A percentile compares a stretch with the other conserved stretches of the same genome.
These are phyloP conservation scores for Lasiommata megera DNA, from an alignment of 2,888 invertebrate genomes.

Conservation along the genomic window DNA sequence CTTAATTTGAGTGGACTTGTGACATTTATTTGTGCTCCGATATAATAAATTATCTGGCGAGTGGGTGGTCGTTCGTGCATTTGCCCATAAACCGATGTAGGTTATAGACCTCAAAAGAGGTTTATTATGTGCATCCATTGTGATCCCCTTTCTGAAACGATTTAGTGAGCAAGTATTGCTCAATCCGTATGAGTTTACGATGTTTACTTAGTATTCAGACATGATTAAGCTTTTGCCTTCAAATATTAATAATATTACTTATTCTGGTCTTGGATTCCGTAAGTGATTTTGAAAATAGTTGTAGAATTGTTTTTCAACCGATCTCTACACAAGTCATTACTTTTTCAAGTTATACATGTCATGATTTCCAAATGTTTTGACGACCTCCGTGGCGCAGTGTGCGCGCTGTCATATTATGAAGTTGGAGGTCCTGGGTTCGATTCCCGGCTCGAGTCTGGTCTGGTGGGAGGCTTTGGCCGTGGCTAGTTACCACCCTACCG, in stretches of 20 bases:
- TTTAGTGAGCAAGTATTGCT: neutral
- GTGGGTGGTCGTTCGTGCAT: constrained; percentile 19
- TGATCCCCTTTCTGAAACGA: constrained; percentile 1
- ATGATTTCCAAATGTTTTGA: no score
- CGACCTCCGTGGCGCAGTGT: no score
- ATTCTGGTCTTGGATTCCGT: no score
- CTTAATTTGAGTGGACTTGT: constrained; percentile 29
- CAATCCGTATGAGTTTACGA: constrained; percentile 4
- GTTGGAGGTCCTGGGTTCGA: no score
- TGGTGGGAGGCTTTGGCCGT: no score
- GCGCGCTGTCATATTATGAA: no score
- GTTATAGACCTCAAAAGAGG: constrained; percentile 12
- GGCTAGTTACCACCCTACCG: no score
- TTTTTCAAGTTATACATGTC: no score
- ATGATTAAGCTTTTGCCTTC: neutral
- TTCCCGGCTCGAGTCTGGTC: no score
- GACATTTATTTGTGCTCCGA: constrained; percentile 30
- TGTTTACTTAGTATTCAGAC: constrained; percentile 5
- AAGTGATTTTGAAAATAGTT: no score
- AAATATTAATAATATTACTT: neutral
- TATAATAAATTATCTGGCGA: constrained; percentile 26
- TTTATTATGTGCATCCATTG: constrained; percentile 13
- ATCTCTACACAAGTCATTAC: no score
- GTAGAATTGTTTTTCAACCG: no score
- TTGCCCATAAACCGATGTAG: constrained; percentile 17